Evolutionary conservation across 2,888 invertebrate species (phyloP), one percentile per base, ranked within the genome.

Genomic region (Amblyteles armatorius): DNA sequence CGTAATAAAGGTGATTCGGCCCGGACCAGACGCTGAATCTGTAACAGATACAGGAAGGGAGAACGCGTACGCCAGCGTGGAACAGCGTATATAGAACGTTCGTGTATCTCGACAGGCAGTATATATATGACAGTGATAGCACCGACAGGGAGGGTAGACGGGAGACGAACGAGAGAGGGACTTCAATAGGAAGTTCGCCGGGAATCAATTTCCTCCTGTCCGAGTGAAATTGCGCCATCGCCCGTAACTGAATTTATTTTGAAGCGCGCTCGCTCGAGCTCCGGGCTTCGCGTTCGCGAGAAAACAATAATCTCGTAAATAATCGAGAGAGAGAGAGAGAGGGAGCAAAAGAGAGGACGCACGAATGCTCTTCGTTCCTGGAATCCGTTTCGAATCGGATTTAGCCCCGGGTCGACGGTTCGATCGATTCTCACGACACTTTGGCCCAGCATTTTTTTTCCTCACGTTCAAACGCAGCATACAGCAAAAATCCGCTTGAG

Each of bases 191-290:
- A 88, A 89, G 87, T 82, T 87, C 87, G 84, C 82, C 84, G 86
- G 87, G 88, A 88, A 90, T 90, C 88, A 89, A 90, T 90, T 90
- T 90, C 87, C 88, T 77, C 84, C 73, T 78, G 82, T 83, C 84
- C 77, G 80, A 67, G 50, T 72, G 76, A 86, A 87, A 85, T 87
- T 85, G 82, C 79, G 81, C 52, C 72, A 78, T 85, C 74, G 80
- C 67, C 83, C 84, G 84, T 86, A 88, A 88, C 86, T 88, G 87
- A 87, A 89, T 89, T 89, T 88, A 88, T 87, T 89, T 84, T 82
- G 65, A 76, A 74, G 71, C 78, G 71, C 74, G 50, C 76, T 71
- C 71, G 71, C 63, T 68, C 73, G 40, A 52, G 78, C 77, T 57
- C 22, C 40, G 29, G 44, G 52, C 36, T 36, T 36, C 67, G 22